Base-by-base conservation (phyloP, 2,797 vertebrate species). In the Falco berigora region DNA sequence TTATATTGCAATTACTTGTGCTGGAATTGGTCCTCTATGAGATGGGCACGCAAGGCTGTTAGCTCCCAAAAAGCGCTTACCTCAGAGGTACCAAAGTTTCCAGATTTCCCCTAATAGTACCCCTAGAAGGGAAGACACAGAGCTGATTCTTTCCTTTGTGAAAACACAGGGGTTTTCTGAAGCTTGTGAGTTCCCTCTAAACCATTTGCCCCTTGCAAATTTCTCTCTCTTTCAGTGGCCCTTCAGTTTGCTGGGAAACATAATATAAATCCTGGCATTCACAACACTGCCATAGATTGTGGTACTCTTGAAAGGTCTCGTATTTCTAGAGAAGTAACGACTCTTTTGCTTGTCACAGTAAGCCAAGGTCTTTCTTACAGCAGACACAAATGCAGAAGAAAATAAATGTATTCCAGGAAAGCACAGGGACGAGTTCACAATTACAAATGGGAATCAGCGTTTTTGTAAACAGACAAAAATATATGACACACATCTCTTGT, bases 351-450 rank as follows among this genome's bases (percentile, higher is more conserved):
- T 88, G 88, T 68, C 82, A 74, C 53, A 38, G 14, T 23, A 53
- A 88, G 85, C 69, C 68, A 92, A 81, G 73, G 61, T 75, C 85
- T 86, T 91, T 75, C 90, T 90, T 84, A 78, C 12, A 86, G 44
- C 73, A 95, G 76, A 64, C 25, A 62, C 6, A 3, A 76, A 55
- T 58, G 83, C 40, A 75, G 58, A 93, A 93, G 58, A 80, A 90
- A 95, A 92, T 25, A 81, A 81, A 93, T 40, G 59, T 78, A 69
- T 79, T 94, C 62, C 83, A 90, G 86, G 88, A 92, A 90, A 90
- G 83, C 79, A 73, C 14, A 58, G 69, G 28, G 34, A 52, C 69
- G 69, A 90, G 80, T 36, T 93, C 73, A 89, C 77, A 64, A 61
- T 71, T 81, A 55, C 34, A 78, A 53, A 66, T 14, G n/a, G 58